Evolutionary conservation across 2,113 vertebrate species (phyloP).

Genomic region (Cervus canadensis): DNA sequence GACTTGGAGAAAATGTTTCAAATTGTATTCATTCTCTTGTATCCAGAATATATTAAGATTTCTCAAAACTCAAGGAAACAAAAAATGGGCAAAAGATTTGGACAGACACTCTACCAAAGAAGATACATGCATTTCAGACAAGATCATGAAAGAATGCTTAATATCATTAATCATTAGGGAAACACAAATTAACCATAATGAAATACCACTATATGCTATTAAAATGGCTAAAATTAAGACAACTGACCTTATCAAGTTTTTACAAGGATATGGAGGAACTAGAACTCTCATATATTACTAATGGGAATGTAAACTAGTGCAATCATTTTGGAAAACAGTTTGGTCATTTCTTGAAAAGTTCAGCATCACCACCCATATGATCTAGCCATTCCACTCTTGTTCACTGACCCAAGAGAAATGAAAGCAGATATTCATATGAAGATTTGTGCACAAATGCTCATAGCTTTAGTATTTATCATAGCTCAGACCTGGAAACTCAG

Average conservation of each 20-base stretch:
- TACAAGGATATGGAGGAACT: not conserved
- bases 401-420: not conserved
- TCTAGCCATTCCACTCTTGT: not conserved
- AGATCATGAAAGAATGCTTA: not conserved
- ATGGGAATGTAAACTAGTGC: not conserved
- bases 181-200: not conserved
- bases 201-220: not conserved
- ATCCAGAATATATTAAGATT: not conserved
- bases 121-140: not conserved
- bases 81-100: not conserved
- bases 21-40: not conserved
- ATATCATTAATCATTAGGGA: not conserved
- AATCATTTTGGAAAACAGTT: not conserved
- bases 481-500: not conserved
- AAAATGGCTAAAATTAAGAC: not conserved
- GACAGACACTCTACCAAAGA: not conserved
- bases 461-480: not conserved
- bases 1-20: not conserved
- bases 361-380: not conserved
- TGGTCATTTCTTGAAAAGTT: not conserved
- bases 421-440: not conserved
- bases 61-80: not conserved
- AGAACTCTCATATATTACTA: not conserved
- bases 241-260: not conserved
- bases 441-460: not conserved